These are phyloP conservation scores for Gandaritis pyraliata DNA, from an alignment of 2,888 invertebrate genomes.

Conservation along the genomic window DNA sequence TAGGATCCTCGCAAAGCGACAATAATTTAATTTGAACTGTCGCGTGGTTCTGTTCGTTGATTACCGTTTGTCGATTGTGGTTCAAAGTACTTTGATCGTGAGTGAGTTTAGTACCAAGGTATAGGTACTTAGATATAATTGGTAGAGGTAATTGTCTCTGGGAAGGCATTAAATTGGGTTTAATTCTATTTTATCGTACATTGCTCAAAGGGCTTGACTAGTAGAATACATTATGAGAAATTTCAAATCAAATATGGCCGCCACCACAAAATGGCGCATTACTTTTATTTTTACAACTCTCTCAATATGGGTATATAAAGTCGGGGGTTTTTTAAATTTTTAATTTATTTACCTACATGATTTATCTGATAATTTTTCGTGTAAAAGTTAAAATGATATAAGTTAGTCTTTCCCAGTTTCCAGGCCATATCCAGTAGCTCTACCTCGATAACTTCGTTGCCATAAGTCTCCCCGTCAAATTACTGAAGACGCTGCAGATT, in stretches of 20 bases:
- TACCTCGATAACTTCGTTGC: slow-evolving; percentile 47
- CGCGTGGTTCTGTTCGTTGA: slow-evolving; percentile 7
- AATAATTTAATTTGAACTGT: slow-evolving; percentile 35
- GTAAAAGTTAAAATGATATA: not conserved
- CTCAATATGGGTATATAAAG: too few species aligned
- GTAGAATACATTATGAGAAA: too few species aligned
- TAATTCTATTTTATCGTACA: not conserved
- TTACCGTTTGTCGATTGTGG: slow-evolving; percentile 30
- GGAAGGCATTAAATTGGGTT: not conserved
- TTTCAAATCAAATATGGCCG: too few species aligned
- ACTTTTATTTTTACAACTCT: too few species aligned
- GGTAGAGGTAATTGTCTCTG: not conserved
- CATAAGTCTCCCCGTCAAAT: slow-evolving; percentile 63
- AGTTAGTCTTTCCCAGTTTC: too few species aligned
- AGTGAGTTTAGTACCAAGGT: slow-evolving; percentile 10
- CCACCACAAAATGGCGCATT: too few species aligned
- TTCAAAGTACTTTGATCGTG: slow-evolving; percentile 32
- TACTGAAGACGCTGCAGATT: slow-evolving; percentile 64
- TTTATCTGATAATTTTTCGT: not conserved
- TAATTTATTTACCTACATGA: too few species aligned
- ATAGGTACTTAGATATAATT: slow-evolving; percentile 1
- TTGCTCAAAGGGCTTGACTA: too few species aligned
- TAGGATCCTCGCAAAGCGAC: slow-evolving; percentile 27
- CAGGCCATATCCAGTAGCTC: slow-evolving; percentile 48
- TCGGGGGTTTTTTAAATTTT: too few species aligned